Evolutionary conservation across 2,113 vertebrate species (phyloP).

Genomic region (Nipponia nippon): DNA sequence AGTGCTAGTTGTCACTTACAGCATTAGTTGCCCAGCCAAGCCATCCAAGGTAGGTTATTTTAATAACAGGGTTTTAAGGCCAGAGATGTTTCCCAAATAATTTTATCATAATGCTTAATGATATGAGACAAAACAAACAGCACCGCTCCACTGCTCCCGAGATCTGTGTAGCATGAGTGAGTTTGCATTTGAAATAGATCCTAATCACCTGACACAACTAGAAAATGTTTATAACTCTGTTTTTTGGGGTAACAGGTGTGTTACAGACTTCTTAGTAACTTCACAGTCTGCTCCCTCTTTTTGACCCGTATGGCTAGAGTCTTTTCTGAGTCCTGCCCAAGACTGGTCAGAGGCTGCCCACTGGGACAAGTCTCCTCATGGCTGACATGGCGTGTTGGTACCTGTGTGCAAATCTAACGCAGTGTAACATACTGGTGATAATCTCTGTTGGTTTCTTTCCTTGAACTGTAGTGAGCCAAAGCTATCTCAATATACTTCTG

Average conservation of each 20-base stretch:
- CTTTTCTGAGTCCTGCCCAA: background rate
- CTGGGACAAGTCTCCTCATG: background rate
- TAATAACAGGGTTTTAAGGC: background rate
- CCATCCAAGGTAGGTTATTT: background rate
- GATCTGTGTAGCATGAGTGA: background rate
- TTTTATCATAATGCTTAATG: background rate
- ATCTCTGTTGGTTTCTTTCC: background rate
- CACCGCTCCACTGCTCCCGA: background rate
- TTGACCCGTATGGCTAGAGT: background rate
- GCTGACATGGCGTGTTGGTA: fast-evolving
- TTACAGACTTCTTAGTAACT: background rate
- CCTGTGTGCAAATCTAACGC: background rate
- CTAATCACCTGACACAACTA: background rate
- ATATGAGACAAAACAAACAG: background rate
- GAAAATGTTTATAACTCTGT: background rate
- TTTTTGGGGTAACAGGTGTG: background rate
- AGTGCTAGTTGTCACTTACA: background rate
- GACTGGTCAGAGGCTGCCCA: background rate
- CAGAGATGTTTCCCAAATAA: background rate
- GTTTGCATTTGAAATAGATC: background rate
- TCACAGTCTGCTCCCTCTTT: background rate
- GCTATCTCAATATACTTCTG: background rate
- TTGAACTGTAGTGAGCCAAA: background rate
- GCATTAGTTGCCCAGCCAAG: background rate
- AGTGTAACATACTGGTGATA: background rate